Evolutionary conservation across 2,888 invertebrate species (phyloP), one percentile per base, ranked within the genome.

Genomic region (Phania funesta): DNA sequence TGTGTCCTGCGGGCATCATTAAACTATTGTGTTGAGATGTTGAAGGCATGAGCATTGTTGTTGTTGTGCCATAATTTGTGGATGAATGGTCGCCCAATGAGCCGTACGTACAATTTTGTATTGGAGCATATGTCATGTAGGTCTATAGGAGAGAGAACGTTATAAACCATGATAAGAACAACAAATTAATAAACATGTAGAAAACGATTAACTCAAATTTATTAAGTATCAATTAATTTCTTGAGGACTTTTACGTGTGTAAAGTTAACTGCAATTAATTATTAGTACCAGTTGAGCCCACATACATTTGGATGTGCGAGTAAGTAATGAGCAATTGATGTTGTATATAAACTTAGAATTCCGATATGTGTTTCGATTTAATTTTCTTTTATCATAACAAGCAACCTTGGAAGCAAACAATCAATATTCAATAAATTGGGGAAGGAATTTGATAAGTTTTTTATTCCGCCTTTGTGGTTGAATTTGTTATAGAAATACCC

Each of bases 51-150:
- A 90, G 86, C 85, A 91, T 87, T 29, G 90, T 89, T 65, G 90
- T 88, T 48, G 89, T 87, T 58, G 90, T 86, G 38, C 87, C 86
- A 70, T 88, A 87, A 56, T 86, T 84, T 46, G 86, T 86, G 80
- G 88, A 86, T 67, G 86, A 65, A 80, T 86, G 58, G 81, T 74
- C 86, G 86, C 80, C 87, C 64, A 90, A 83, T 77, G 88, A 88
- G 62, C 87, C 89, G 83, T 90, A 90, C 82, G 87, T 87, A 83
- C 88, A 88, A 83, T 86, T 88, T 67, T 88, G 88, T 73, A 90
- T 89, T 64, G 90, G 90, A 73, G 90, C 89, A 86, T 90, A 90
- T 82, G 89, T 88, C 87, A 90, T 88, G 80, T 90, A 90, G 64
- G 88, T 88, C 89, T 81, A 62, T n/a, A 38, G 32, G 22, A 38